Conservation (phyloP, 64 coral and sea anemone genomes). For the Pocillopora damicornis region DNA sequence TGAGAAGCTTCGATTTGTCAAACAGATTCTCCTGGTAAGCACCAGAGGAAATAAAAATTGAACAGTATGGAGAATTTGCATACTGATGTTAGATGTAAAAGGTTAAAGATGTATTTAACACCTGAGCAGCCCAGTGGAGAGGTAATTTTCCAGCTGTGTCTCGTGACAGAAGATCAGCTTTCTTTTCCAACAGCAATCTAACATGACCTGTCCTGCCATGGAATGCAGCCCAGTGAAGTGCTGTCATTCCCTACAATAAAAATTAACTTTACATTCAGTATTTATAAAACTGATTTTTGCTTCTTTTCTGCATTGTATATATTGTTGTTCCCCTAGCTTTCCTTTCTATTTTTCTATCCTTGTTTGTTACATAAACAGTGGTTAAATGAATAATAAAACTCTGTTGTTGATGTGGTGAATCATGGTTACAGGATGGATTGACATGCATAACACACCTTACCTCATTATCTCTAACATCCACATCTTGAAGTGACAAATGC, state of each 20-base stretch:
- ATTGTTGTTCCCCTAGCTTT: too few species aligned
- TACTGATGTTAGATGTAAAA: neutral
- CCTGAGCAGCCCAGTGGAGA: conserved; percentile 90
- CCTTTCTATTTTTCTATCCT: too few species aligned
- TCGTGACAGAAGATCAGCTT: conserved; percentile 70
- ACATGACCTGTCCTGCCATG: conserved; percentile 69
- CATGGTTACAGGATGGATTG: neutral
- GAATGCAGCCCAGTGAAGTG: conserved; percentile 88
- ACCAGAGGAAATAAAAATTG: too few species aligned
- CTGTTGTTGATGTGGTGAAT: neutral
- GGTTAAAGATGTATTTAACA: neutral
- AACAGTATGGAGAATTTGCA: neutral
- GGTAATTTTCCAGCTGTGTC: conserved; percentile 78
- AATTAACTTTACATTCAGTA: neutral
- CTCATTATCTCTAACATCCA: conserved; percentile 70
- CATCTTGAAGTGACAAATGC: conserved; percentile 58
- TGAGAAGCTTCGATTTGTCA: too few species aligned
- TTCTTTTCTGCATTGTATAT: neutral
- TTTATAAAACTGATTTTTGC: neutral
- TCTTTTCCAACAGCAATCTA: conserved; percentile 65
- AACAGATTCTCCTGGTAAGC: too few species aligned
- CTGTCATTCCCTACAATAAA: conserved; percentile 75
- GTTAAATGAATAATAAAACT: too few species aligned
- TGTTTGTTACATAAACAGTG: too few species aligned
- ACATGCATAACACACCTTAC: neutral